Conservation (phyloP, 37 sponge, comb jelly and placozoan genomes). For the Petrosia ficiformis region DNA sequence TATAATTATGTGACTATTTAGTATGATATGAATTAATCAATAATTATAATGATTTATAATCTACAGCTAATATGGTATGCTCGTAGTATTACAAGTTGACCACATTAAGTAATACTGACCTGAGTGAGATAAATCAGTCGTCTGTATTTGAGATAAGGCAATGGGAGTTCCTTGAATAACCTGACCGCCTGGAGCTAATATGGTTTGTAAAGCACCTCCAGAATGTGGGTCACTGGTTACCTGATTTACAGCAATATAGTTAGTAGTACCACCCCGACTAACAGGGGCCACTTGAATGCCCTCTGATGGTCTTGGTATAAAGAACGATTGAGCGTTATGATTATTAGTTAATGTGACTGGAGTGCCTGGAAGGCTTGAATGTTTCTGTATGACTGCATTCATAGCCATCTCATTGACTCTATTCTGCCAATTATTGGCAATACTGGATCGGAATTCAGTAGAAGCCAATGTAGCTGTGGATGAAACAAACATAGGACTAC, state of each 20-base stretch:
- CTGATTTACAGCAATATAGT: conserved; percentile 26
- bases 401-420: conserved; percentile 46
- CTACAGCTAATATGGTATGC: too few relatives aligned
- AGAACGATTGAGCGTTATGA: background rate
- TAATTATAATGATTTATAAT: too few relatives aligned
- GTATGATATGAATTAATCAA: too few relatives aligned
- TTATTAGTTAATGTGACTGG: background rate
- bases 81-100: too few relatives aligned
- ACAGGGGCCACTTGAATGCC: background rate
- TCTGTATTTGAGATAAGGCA: background rate
- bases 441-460: too few relatives aligned
- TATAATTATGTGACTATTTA: too few relatives aligned
- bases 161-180: background rate
- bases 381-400: conserved; percentile 58
- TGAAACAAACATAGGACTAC: too few relatives aligned
- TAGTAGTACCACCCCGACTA: conserved; percentile 5
- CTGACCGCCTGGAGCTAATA: background rate
- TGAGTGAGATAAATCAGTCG: too few relatives aligned
- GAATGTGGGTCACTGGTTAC: background rate
- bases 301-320: background rate
- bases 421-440: conserved; percentile 12
- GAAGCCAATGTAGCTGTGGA: too few relatives aligned
- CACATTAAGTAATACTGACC: too few relatives aligned
- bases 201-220: background rate
- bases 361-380: conserved; percentile 7